Percentiles rank a stretch among this genome's conserved stretches.
Evolutionary conservation across 2,888 invertebrate genomes (phyloP).

Genomic region (Mactromeris polynyma): DNA sequence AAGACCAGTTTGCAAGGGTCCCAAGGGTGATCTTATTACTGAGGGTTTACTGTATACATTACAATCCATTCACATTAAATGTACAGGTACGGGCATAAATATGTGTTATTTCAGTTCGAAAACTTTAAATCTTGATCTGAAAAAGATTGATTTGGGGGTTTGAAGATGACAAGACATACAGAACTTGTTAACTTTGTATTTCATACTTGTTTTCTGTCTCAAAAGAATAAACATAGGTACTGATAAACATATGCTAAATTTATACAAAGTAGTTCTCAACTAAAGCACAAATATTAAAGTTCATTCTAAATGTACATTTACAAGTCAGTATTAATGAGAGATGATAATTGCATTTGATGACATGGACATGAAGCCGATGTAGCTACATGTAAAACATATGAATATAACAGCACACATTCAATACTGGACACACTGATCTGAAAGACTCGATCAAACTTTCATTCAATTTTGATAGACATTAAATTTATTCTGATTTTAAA

Average conservation of each 20-base stretch:
- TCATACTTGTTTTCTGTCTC: slow-evolving; percentile 1
- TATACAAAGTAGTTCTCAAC: slow-evolving; percentile 26
- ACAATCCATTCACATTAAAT: no score
- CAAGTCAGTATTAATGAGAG: neutral
- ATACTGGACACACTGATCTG: neutral
- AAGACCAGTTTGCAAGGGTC: no score
- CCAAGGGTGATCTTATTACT: no score
- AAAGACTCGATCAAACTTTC: neutral
- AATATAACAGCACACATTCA: neutral
- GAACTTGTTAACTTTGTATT: slow-evolving; percentile 19
- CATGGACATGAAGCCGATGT: neutral
- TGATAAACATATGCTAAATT: slow-evolving; percentile 4
- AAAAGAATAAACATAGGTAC: slow-evolving; percentile 19
- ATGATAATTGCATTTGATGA: neutral
- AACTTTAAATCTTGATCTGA: no score
- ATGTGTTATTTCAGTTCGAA: no score
- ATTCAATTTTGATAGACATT: no score
- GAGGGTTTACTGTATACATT: no score
- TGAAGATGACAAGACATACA: neutral
- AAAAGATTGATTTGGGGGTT: neutral
- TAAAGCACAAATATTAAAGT: slow-evolving; percentile 34
- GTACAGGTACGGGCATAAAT: no score
- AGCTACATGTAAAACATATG: neutral
- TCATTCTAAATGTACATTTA: neutral
- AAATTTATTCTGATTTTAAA: no score